A percentile compares a stretch with the other conserved stretches of the same genome.
Conservation (phyloP, 2,888 invertebrate species). For the Malachius bipustulatus region DNA sequence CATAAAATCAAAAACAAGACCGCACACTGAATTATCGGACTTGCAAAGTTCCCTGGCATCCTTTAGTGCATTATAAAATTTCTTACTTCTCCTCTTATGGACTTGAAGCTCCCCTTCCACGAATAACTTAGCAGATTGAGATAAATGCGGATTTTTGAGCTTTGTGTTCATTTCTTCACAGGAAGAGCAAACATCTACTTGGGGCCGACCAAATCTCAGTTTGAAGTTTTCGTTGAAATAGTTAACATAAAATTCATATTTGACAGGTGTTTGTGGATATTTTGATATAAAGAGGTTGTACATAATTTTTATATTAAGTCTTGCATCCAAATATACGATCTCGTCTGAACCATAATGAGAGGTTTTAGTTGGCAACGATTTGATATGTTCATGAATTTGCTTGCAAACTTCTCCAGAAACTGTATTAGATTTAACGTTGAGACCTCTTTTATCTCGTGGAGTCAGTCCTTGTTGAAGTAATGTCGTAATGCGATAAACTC, state of each 20-base stretch:
- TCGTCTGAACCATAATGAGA: not conserved
- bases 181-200: not conserved
- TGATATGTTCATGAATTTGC: not conserved
- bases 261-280: not conserved
- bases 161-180: not conserved
- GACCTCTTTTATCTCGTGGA: not conserved
- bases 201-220: not conserved
- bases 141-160: not conserved
- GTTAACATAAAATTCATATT: not conserved
- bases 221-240: slow-evolving; percentile 1
- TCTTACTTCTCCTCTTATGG: slow-evolving; percentile 3
- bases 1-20: slow-evolving; percentile 13
- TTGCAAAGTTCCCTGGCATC: not conserved
- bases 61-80: not conserved
- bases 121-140: not conserved
- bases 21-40: not conserved
- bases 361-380: not conserved
- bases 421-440: not conserved
- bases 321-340: not conserved
- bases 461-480: not conserved
- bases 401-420: not conserved
- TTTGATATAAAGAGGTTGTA: not conserved
- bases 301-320: slow-evolving; percentile 1
- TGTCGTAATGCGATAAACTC: not conserved
- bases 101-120: not conserved